Evolutionary conservation across 2,113 vertebrate species (phyloP), one percentile per base, ranked within the genome.

Genomic region (Xenopus laevis): DNA sequence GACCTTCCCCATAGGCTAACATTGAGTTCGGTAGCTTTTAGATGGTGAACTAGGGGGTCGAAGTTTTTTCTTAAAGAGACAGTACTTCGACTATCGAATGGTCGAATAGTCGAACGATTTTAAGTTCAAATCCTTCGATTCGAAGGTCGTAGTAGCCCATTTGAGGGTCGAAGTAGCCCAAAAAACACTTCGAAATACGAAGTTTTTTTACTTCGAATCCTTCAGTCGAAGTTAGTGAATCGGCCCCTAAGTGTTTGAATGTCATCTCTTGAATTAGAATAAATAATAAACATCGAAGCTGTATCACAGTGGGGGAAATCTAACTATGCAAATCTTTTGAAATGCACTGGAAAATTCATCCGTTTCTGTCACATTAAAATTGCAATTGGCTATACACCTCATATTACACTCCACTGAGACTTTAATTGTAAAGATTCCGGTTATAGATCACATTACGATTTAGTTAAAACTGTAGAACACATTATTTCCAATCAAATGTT

Each of bases 401-500:
- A 85, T 86, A 88, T 86, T 86, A 89, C 86, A 88, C 85, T 90
- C 90, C 86, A 50, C 85, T 85, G 91, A 89, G 86, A 88, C 89
- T 89, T 92, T 94, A 94, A 95, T 91, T 94, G 90, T 93, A 89
- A 87, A 89, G 88, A 92, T 92, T 90, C 88, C 83, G 86, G 83
- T 88, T 86, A 89, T 87, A 92, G 90, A 95, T 93, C 89, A 89
- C 92, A 92, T 91, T 92, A 91, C 90, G 85, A 88, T 94, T 93
- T 91, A 91, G 91, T 91, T 91, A 90, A 89, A 95, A 91, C 89
- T 89, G 89, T 89, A 91, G 84, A 91, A 92, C 91, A 90, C 88
- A 91, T 95, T 93, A 93, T 92, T 92, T 86, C 89, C 91, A 92
- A 91, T 88, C 89, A 93, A 90, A 91, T 91, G 90, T 86, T 87